Conservation (phyloP, 2,797 vertebrate genomes). For the Syngnathus rostellatus region DNA sequence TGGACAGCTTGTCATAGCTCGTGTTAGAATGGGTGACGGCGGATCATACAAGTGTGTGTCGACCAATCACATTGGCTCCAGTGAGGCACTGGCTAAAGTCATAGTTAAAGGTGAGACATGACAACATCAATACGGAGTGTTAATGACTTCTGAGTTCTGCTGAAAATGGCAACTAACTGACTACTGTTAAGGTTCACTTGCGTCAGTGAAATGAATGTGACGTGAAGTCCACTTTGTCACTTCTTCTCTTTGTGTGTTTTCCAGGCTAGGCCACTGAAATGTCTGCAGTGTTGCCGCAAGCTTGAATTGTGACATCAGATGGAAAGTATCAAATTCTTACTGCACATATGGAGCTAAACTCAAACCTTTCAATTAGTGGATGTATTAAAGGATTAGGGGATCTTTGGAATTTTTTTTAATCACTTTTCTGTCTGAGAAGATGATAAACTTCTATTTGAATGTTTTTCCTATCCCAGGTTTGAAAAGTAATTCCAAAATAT, state of each 20-base stretch:
- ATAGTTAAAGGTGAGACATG: slow-evolving; percentile 73
- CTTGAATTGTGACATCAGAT: slow-evolving; percentile 2
- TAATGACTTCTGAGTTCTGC: not conserved
- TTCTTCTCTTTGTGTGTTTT: slow-evolving; percentile 9
- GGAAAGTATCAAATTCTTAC: not conserved
- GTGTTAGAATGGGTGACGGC: slow-evolving; percentile 39
- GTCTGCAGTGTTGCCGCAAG: slow-evolving; percentile 5
- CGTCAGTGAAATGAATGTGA: not conserved
- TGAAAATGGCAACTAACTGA: too few species aligned
- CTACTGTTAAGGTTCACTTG: too few species aligned
- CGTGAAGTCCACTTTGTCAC: not conserved
- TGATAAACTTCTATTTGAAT: not conserved
- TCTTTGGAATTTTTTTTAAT: not conserved
- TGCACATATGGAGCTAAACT: not conserved
- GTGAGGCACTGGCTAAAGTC: slow-evolving; percentile 70
- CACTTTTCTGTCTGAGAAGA: not conserved
- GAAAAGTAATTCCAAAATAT: not conserved
- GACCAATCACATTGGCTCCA: slow-evolving; percentile 77
- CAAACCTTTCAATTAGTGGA: not conserved
- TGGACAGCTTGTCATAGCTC: slow-evolving; percentile 65
- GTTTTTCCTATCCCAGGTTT: not conserved
- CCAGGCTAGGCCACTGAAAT: slow-evolving; percentile 38
- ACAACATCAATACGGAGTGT: not conserved
- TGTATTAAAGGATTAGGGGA: not conserved
- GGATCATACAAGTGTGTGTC: slow-evolving; percentile 84